These are phyloP conservation scores for Thinocorus orbignyianus DNA, from an alignment of 2,113 vertebrate species.

Conservation along the genomic window DNA sequence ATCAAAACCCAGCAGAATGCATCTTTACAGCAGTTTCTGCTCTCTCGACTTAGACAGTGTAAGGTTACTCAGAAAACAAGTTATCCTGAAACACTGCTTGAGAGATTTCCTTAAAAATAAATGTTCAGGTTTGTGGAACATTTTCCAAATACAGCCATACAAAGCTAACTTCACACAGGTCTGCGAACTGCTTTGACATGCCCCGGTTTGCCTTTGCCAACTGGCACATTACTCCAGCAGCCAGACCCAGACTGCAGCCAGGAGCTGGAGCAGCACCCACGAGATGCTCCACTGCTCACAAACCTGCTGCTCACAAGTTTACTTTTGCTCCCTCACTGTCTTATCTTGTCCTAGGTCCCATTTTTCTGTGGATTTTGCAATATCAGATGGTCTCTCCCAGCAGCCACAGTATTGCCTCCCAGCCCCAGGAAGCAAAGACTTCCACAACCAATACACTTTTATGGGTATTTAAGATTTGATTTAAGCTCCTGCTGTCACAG, in stretches of 20 bases:
- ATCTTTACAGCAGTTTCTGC: not conserved
- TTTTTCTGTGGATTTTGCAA: not conserved
- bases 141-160: not conserved
- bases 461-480: not conserved
- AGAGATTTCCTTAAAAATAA: not conserved
- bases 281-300: not conserved
- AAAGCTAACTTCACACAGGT: not conserved
- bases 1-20: not conserved
- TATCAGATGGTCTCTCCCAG: not conserved
- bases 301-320: not conserved
- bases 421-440: not conserved
- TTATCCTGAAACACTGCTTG: fast-evolving
- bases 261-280: not conserved
- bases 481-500: not conserved
- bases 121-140: not conserved
- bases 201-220: not conserved
- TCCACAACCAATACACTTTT: not conserved
- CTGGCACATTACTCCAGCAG: not conserved
- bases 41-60: not conserved
- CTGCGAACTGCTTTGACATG: not conserved
- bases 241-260: not conserved
- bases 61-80: not conserved
- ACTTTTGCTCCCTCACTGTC: not conserved
- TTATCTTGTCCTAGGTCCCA: not conserved
- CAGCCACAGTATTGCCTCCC: not conserved